A percentile compares a stretch with the other conserved stretches of the same genome.
phyloP scores from a whole-genome alignment of 2,113 vertebrate genomes.

The Chrysemys picta region DNA sequence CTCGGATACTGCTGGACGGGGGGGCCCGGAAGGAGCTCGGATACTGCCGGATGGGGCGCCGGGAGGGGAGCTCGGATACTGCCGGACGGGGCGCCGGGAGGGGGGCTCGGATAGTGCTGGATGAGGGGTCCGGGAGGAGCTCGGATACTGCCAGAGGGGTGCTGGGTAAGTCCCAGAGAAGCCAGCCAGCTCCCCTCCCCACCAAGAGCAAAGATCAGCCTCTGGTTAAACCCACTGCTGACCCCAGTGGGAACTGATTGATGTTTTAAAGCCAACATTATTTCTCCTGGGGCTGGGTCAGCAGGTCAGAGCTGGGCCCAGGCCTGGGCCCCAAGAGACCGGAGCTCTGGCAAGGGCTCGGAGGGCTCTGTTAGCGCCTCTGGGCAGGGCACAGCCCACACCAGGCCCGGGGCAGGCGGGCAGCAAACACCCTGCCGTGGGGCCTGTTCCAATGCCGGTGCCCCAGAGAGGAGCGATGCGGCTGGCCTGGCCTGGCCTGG shows the following conservation, averaged over 20 bases:
- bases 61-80: too few species aligned
- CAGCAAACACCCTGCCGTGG: too few species aligned
- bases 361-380: too few species aligned
- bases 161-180: background rate
- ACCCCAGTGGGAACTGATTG: too few species aligned
- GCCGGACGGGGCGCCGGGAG: too few species aligned
- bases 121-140: too few species aligned
- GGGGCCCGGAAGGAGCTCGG: too few species aligned
- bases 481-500: background rate
- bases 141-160: accelerated
- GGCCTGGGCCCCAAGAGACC: background rate
- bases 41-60: background rate
- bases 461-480: background rate
- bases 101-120: background rate
- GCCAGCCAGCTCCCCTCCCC: background rate
- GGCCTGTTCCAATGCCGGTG: background rate
- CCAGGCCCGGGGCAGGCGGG: background rate
- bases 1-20: too few species aligned
- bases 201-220: background rate
- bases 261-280: too few species aligned
- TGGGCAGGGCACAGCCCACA: too few species aligned
- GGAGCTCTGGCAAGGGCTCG: background rate
- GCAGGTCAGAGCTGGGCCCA: background rate
- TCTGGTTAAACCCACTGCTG: background rate
- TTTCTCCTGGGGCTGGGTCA: too few species aligned